Evolutionary conservation across 2,888 invertebrate species (phyloP).

Genomic region (Melipona beecheii): DNA sequence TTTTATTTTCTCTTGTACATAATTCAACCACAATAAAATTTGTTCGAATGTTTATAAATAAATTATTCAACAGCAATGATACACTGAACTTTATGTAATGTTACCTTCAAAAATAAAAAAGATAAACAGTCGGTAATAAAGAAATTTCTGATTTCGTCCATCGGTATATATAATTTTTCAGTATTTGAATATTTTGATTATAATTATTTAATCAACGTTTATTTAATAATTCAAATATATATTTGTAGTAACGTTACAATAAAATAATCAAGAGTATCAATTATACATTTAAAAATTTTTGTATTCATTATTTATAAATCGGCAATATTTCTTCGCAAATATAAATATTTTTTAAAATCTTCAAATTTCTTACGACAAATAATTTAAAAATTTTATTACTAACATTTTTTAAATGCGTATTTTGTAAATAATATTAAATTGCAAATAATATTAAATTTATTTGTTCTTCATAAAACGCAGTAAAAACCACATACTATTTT

Average conservation of each 20-base stretch:
- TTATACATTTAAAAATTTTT: background rate
- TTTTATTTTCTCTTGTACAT: background rate
- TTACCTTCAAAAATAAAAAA: conserved; percentile 10
- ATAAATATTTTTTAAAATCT: background rate
- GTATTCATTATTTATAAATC: background rate
- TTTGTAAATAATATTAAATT: background rate
- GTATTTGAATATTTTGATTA: conserved; percentile 9
- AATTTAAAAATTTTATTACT: background rate
- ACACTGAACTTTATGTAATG: background rate
- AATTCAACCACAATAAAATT: background rate
- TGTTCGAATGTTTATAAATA: background rate
- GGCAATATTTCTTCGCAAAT: background rate
- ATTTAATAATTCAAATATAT: background rate
- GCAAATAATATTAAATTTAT: background rate
- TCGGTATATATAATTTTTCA: conserved; percentile 46
- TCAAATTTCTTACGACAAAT: background rate
- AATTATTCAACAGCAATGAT: background rate
- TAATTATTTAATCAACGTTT: background rate
- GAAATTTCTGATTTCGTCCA: conserved; percentile 38
- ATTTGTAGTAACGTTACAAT: background rate
- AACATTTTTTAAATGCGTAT: background rate
- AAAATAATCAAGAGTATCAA: background rate
- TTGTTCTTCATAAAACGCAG: background rate
- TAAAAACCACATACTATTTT: background rate
- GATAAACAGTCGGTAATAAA: conserved; percentile 56